Base-by-base conservation (phyloP, 2,113 vertebrate genomes). In the Burhinus oedicnemus region DNA sequence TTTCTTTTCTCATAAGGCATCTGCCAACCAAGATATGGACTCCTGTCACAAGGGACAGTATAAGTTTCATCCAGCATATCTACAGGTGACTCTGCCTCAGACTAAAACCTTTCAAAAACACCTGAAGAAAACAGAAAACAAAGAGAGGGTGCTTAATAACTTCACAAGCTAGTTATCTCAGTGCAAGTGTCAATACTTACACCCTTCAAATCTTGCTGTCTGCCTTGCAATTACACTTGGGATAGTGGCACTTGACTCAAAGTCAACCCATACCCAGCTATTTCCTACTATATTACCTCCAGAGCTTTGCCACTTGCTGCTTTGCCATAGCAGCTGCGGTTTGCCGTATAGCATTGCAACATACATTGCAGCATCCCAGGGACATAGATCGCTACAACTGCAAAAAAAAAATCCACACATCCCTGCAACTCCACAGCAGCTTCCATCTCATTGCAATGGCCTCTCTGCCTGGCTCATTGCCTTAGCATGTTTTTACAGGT, bases 281-380 rank as follows among this genome's bases (percentile, higher is more conserved):
- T 72, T 69, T 83, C 36, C 36, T 60, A 6, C 5, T 17, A 1
- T 25, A 29, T 44, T 44, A 47, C 20, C 29, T 64, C 30, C 34
- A 64, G 66, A 80, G 13, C 25, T 88, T 78, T 87, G 40, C 30
- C 38, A 27, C 30, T 78, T 0, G 0, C 22, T 87, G 64, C 22
- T 76, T 58, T 89, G 23, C 30, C 36, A 10, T 19, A 68, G 49
- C 49, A 83, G 34, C 58, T 77, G 36, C 32, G 30, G 72, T 64
- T 65, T 52, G 27, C 34, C 34, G 5, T 15, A 15, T 27, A 49
- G 12, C 13, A 12, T 36, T 38, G 14, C 49, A 60, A 42, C 23
- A 44, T 9, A 30, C 25, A 22, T 19, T 20, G 27, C n/a, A 83
- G 62, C 0, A 0, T 72, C 68, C 58, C 26, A 17, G 32, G n/a